Evolutionary conservation across 2,113 vertebrate genomes (phyloP), one percentile per base, ranked within the genome.

Genomic region (Athene cunicularia): DNA sequence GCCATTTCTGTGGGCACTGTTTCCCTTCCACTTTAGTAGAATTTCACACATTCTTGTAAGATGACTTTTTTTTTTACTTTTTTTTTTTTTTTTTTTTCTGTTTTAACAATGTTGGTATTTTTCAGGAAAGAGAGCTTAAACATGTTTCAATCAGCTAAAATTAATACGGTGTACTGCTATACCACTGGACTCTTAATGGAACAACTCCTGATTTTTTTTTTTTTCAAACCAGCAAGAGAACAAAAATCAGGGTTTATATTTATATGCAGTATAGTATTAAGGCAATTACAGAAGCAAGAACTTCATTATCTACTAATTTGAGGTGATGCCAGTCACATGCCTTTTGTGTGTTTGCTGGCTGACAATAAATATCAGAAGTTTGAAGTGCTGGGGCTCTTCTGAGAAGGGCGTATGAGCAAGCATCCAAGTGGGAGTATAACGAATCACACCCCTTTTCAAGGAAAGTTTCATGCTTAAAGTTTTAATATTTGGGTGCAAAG

Each of bases 41-140:
- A 82, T 58, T 86, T 90, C 41, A 67, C 18, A 43, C 11, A 8
- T 80, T 73, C 49, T 74, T 68, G 20, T 11, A 37, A 2, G 28
- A 60, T 30, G 5, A 28, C 47, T 14, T 39, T 35, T 19, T 5
- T 8, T 18, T 4, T 20, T 18, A n/a, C n/a, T n/a, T 14, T 39
- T 35, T 19, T 5, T 14, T 39, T 35, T 19, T 5, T 8, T 18
- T 4, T 20, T 18, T 4, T 20, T 2, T 0, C 30, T 2, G 1
- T 15, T 67, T 70, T 45, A 84, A 70, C 24, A 77, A 11, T 37
- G 19, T 27, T n/a, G 37, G 24, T 30, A 81, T 60, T 76, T 94
- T 86, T 30, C 80, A 62, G 37, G 22, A 70, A 75, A 73, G 11
- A 14, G 12, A 86, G 23, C 45, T 75, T 35, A 80, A 82, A 52